A percentile compares a stretch with the other conserved stretches of the same genome.
Conservation (phyloP, 2,888 invertebrate genomes). For the Pristionchus maxplancki region DNA sequence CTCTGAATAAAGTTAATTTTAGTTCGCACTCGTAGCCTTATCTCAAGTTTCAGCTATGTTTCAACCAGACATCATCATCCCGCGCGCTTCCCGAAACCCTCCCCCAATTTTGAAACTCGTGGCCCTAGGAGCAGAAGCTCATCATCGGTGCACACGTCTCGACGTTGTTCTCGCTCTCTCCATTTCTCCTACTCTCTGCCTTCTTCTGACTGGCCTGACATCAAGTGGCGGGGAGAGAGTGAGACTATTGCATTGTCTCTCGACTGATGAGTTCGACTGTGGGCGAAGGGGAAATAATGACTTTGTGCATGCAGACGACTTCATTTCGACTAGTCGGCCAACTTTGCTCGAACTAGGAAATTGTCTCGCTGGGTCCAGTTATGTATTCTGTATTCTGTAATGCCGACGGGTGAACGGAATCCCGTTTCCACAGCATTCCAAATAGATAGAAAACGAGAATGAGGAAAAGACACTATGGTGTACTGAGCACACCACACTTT, state of each 20-base stretch:
- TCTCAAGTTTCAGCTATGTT: too few species aligned
- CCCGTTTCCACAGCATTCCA: too few species aligned
- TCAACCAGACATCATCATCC: not conserved
- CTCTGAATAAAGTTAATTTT: too few species aligned
- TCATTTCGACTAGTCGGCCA: not conserved
- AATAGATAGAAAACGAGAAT: too few species aligned
- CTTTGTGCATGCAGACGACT: not conserved
- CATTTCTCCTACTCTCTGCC: not conserved
- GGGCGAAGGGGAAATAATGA: slow-evolving; percentile 3
- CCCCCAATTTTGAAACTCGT: slow-evolving; percentile 1
- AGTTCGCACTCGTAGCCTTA: too few species aligned
- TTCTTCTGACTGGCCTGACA: not conserved
- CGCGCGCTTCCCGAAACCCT: not conserved
- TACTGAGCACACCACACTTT: too few species aligned
- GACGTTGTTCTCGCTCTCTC: not conserved
- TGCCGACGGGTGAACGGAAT: too few species aligned
- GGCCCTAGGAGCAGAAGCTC: not conserved
- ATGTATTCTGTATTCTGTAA: too few species aligned
- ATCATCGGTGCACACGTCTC: not conserved
- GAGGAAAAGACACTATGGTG: too few species aligned
- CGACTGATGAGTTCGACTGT: not conserved
- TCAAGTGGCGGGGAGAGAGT: not conserved
- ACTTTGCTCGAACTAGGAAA: not conserved
- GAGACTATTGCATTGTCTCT: not conserved
- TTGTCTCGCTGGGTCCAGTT: too few species aligned